Evolutionary conservation across 1,140 invertebrate species (phyloP).

Genomic region (Listronotus bonariensis): DNA sequence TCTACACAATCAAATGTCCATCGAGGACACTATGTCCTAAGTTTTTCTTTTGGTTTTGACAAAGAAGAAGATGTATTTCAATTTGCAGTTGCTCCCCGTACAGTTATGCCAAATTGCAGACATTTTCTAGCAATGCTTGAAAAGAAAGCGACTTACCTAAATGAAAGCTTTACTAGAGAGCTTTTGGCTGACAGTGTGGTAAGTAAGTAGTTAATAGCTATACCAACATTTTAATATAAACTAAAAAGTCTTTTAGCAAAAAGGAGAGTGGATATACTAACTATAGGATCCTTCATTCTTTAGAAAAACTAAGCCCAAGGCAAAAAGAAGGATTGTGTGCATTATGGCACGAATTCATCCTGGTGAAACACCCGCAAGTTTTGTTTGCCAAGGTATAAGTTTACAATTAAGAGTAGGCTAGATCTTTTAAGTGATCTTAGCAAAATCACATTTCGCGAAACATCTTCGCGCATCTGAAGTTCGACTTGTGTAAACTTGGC

Average conservation of each 20-base stretch:
- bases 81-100: slow-evolving; percentile 93
- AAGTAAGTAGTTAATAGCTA: slow-evolving; percentile 45
- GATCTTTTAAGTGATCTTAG: no score
- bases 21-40: slow-evolving; percentile 89
- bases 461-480: no score
- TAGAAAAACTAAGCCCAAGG: slow-evolving; percentile 56
- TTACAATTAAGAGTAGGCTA: no score
- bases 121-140: slow-evolving; percentile 81
- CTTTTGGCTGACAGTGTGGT: slow-evolving; percentile 75
- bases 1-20: slow-evolving; percentile 93
- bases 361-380: slow-evolving; percentile 91
- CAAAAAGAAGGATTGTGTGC: slow-evolving; percentile 71
- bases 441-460: no score
- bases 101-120: slow-evolving; percentile 87
- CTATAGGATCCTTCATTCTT: slow-evolving; percentile 67
- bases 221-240: neutral
- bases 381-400: slow-evolving; percentile 83
- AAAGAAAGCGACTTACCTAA: slow-evolving; percentile 59
- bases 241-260: slow-evolving; percentile 70
- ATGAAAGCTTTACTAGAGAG: slow-evolving; percentile 65
- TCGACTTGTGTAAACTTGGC: no score
- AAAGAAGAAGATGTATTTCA: slow-evolving; percentile 92
- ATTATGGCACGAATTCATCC: slow-evolving; percentile 87
- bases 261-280: slow-evolving; percentile 85
- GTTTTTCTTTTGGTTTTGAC: slow-evolving; percentile 93